These are phyloP conservation scores for Euura saliciscinereae DNA, from an alignment of 1,140 invertebrate genomes.

Conservation along the genomic window DNA sequence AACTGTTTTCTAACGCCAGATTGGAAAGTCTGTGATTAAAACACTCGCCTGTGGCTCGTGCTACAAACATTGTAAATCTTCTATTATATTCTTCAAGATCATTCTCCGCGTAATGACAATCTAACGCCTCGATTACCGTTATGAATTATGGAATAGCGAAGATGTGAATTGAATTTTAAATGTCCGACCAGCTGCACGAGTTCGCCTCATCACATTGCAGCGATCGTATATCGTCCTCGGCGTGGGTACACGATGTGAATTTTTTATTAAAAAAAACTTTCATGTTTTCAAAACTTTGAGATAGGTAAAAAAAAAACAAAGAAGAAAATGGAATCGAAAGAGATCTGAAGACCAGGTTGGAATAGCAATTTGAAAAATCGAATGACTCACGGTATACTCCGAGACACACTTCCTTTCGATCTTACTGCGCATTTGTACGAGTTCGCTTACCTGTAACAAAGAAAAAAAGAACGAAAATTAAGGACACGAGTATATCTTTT, in stretches of 20 bases:
- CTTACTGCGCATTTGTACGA: not conserved
- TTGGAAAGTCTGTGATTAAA: not conserved
- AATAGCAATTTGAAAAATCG: not conserved
- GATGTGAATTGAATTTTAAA: conserved; percentile 4
- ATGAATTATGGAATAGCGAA: not conserved
- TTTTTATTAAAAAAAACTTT: not conserved
- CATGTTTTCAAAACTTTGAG: not conserved
- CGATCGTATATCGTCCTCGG: not conserved
- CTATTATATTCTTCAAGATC: no score
- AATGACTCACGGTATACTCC: not conserved
- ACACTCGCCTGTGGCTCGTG: not conserved
- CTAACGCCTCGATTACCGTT: not conserved
- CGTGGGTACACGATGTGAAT: not conserved
- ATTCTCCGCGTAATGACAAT: not conserved
- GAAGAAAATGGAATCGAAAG: not conserved
- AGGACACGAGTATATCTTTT: no score
- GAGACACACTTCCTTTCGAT: not conserved
- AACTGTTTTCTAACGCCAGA: no score
- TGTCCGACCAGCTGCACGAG: not conserved
- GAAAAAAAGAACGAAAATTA: no score
- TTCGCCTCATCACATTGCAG: not conserved
- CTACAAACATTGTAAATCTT: not conserved
- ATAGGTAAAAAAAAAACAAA: not conserved
- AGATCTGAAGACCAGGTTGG: not conserved
- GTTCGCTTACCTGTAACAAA: no score